Evolutionary conservation across 2,113 vertebrate genomes (phyloP).

Genomic region (Sterna hirundo): DNA sequence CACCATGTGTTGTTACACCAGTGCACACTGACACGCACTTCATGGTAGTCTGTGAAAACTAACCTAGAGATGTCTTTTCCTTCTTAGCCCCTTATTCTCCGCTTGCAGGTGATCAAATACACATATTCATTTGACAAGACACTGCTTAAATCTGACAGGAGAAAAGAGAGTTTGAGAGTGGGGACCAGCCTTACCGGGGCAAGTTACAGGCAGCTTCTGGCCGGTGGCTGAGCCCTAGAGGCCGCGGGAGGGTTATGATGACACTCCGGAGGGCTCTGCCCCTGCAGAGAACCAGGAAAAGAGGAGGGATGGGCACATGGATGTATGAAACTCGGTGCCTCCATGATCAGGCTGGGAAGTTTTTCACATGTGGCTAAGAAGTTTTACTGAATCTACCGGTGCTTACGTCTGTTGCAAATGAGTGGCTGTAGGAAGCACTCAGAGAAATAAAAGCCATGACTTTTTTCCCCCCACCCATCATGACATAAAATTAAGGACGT

Average conservation of each 20-base stretch:
- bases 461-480: neutral
- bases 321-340: neutral
- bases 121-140: neutral
- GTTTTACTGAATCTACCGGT: neutral
- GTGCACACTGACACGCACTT: neutral
- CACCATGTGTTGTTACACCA: neutral
- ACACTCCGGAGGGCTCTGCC: fast-evolving
- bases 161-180: neutral
- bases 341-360: neutral
- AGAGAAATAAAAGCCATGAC: neutral
- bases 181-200: neutral
- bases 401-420: neutral
- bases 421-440: neutral
- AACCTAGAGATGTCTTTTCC: neutral
- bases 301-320: neutral
- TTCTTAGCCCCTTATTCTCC: neutral
- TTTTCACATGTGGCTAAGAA: neutral
- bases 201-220: neutral
- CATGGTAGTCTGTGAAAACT: neutral
- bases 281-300: neutral
- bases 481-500: neutral
- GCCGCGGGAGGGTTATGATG: neutral
- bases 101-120: neutral
- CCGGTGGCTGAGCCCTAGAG: neutral
- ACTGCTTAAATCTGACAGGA: neutral